phyloP scores from a whole-genome alignment of 1,140 invertebrate genomes.

The Caenorhabditis brenneri region DNA sequence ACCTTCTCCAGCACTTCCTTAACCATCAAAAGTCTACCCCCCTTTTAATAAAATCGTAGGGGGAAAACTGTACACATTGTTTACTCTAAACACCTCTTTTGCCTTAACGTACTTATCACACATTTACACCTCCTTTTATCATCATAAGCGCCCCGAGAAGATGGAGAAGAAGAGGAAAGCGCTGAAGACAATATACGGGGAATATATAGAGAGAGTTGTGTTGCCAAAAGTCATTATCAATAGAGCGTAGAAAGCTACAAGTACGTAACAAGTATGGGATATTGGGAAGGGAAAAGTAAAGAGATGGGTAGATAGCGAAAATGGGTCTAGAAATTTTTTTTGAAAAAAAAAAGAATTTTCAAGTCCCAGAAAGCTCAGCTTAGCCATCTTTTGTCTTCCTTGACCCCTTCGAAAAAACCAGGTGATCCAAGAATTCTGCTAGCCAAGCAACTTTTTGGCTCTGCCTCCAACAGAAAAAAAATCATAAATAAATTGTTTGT shows the following conservation, averaged over 20 bases:
- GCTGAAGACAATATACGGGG: neutral
- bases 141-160: neutral
- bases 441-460: no score
- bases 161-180: neutral
- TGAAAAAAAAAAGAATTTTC: no score
- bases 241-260: neutral
- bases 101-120: slow-evolving; percentile 31
- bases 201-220: neutral
- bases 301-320: no score
- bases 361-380: no score
- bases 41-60: neutral
- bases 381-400: no score
- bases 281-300: neutral
- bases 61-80: slow-evolving; percentile 16
- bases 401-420: no score
- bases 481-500: neutral
- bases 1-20: neutral
- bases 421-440: no score
- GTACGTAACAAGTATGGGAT: neutral
- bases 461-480: no score
- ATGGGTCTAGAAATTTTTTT: no score
- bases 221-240: slow-evolving; percentile 31
- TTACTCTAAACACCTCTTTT: neutral
- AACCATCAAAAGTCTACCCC: neutral
- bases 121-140: slow-evolving; percentile 34